Evolutionary conservation across 1,140 invertebrate species (phyloP).

Genomic region (Orius laevigatus): DNA sequence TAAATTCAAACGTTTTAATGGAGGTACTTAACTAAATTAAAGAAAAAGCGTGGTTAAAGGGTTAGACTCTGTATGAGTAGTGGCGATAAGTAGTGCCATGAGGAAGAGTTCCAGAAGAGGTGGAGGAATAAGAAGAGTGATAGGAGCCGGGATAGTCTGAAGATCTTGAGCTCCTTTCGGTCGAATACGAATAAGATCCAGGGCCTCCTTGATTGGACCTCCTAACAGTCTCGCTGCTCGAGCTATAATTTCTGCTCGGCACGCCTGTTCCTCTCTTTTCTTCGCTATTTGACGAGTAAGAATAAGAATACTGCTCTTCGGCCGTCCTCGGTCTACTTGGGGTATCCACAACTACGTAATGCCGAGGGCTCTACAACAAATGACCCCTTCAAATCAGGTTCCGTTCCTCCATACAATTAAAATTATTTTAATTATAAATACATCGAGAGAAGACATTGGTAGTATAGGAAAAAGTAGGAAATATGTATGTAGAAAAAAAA

Average conservation of each 20-base stretch:
- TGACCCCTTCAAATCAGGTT: neutral
- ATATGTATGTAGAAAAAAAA: too few species aligned
- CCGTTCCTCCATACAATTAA: too few species aligned
- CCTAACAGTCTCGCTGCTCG: slow-evolving; percentile 44
- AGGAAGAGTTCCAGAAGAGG: slow-evolving; percentile 55
- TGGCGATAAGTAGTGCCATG: slow-evolving; percentile 65
- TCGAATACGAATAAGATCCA: slow-evolving; percentile 49
- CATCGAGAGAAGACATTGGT: too few species aligned
- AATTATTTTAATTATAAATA: too few species aligned
- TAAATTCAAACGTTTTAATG: too few species aligned
- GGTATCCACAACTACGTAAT: slow-evolving; percentile 65
- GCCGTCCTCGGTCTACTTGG: slow-evolving; percentile 47
- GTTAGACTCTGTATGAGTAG: slow-evolving; percentile 67
- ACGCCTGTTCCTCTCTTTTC: slow-evolving; percentile 32
- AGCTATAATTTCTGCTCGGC: slow-evolving; percentile 45
- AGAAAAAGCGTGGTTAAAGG: too few species aligned
- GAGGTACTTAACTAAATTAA: too few species aligned
- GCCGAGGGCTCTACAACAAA: slow-evolving; percentile 51
- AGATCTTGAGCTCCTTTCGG: slow-evolving; percentile 48
- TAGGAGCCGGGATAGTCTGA: slow-evolving; percentile 57
- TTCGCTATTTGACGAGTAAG: slow-evolving; percentile 41
- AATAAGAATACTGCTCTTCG: slow-evolving; percentile 67
- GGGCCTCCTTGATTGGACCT: slow-evolving; percentile 44
- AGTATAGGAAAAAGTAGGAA: too few species aligned
- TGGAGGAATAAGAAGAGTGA: slow-evolving; percentile 54